Evolutionary conservation across 1,140 invertebrate genomes (phyloP), one percentile per base, ranked within the genome.

Genomic region (Solenopsis fugax): DNA sequence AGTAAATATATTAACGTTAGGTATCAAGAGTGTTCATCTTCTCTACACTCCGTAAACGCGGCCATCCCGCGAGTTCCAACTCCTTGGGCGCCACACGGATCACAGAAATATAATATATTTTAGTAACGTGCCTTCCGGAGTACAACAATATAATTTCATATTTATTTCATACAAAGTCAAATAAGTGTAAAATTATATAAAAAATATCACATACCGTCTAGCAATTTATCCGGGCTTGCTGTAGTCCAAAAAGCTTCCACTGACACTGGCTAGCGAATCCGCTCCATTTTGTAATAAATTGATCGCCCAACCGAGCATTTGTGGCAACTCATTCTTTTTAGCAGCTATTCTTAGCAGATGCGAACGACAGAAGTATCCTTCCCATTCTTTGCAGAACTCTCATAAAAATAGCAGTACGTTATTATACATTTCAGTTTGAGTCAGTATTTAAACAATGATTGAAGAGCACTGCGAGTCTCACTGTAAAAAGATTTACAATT

Each of bases 161-260:
- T 48, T 24, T 13, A 64, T 29, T n/a, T 45, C 45, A 16, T 5
- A 86, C 2, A 52, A 50, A 69, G 65, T 4, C 9, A 76, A 12
- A 88, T 69, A 34, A 5, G 29, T 52, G 10, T 71, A 56, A 84
- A 34, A 84, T 50, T 71, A 18, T 60, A 45, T 69, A 60, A 71
- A 56, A 64, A 64, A 78, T 0, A 45, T 69, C 4, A 41, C 90
- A 92, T 78, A 96, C 96, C 96, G 94, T 97, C 96, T 0, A 96
- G 90, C 21, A 96, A 92, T 85, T 97, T 97, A 85, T 97, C 97
- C 21, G 97, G 97, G 95, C 97, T 98, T 56, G 97, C 96, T 29
- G 98, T 98, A 97, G 93, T 99, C 98, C 45, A 99, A 96, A 94
- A 98, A 98, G 89, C 98, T 98, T 65, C 97, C 97, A 88, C 97